Percentiles rank a stretch among this genome's conserved stretches.
Conservation (phyloP, 2,113 vertebrate species). For the Prinia subflava region DNA sequence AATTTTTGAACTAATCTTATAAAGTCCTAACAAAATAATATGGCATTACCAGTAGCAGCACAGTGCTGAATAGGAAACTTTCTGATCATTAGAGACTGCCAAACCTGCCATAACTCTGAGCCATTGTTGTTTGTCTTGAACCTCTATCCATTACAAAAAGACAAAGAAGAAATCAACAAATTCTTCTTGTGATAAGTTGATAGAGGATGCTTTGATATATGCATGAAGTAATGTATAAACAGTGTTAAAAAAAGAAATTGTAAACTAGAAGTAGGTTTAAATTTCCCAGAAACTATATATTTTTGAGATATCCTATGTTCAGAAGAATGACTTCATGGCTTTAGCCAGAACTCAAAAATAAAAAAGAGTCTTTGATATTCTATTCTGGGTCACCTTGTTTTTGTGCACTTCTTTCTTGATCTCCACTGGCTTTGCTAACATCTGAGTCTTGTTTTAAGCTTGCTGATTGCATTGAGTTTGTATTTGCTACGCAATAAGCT, state of each 20-base stretch:
- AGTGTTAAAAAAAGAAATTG: neutral
- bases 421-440: slow-evolving; percentile 54
- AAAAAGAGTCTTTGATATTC: neutral
- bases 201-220: neutral
- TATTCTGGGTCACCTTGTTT: slow-evolving; percentile 68
- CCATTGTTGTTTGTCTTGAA: neutral
- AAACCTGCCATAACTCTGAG: neutral
- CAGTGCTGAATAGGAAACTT: neutral
- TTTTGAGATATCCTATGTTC: neutral
- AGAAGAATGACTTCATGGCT: neutral
- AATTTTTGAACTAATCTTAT: neutral
- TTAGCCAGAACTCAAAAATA: neutral
- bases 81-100: neutral
- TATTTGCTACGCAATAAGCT: slow-evolving; percentile 64
- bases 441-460: slow-evolving; percentile 57
- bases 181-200: neutral
- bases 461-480: slow-evolving; percentile 63
- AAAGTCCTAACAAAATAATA: neutral
- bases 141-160: neutral
- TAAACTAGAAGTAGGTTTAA: neutral
- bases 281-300: neutral
- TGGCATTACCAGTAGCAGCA: accelerated
- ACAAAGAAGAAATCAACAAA: neutral
- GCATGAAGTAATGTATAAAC: neutral
- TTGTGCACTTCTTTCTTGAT: slow-evolving; percentile 54